Evolutionary conservation across 2,113 vertebrate species (phyloP).

Genomic region (Xenus cinereus): DNA sequence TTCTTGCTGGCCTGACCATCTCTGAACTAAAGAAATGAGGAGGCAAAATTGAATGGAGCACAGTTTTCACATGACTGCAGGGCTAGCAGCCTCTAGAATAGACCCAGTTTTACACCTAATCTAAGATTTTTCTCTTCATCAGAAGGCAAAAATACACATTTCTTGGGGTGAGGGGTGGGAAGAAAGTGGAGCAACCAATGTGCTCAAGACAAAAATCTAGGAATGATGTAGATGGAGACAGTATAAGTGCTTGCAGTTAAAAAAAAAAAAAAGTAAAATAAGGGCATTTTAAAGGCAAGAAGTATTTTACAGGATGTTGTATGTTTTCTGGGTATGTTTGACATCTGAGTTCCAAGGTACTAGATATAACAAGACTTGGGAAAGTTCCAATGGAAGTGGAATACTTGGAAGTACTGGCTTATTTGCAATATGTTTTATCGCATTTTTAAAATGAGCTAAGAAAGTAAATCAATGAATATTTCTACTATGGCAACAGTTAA

Average conservation of each 20-base stretch:
- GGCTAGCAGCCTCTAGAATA: neutral
- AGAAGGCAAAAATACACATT: neutral
- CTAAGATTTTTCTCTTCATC: neutral
- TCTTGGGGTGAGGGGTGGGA: neutral
- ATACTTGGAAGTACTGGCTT: neutral
- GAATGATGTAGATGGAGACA: neutral
- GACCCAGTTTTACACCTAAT: constrained; percentile 17
- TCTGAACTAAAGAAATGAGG: constrained; percentile 23
- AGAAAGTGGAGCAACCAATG: neutral
- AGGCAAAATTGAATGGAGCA: neutral
- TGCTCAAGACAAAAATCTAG: neutral
- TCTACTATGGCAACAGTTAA: neutral
- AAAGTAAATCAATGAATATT: neutral
- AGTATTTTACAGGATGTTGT: neutral
- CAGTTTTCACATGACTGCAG: neutral
- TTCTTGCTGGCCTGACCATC: neutral
- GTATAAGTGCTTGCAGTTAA: neutral
- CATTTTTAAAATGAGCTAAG: neutral
- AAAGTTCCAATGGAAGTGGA: neutral
- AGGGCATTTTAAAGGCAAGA: neutral
- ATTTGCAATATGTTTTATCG: neutral
- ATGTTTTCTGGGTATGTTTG: neutral
- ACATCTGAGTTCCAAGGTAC: neutral
- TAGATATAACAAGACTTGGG: neutral
- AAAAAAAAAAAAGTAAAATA: neutral